A percentile compares a stretch with the other conserved stretches of the same genome.
phyloP scores from a whole-genome alignment of 2,113 vertebrate genomes.

The Brienomyrus longianalis region DNA sequence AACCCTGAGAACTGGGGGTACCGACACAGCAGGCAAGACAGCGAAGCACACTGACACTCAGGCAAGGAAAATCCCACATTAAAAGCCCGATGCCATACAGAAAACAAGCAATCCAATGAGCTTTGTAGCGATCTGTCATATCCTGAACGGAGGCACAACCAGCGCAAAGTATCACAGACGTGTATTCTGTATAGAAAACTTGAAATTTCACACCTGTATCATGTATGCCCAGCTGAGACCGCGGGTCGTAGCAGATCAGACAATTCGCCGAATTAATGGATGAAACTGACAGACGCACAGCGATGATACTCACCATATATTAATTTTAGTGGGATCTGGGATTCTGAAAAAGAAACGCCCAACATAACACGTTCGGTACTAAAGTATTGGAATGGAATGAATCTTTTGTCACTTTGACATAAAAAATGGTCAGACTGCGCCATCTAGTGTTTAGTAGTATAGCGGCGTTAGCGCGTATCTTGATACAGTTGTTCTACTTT shows the following conservation, averaged over 20 bases:
- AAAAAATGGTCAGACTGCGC: neutral
- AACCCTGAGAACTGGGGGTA: neutral
- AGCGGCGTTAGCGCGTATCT: neutral
- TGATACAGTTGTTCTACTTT: neutral
- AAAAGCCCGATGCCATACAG: neutral
- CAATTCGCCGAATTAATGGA: neutral
- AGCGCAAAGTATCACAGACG: neutral
- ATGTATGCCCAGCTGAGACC: neutral
- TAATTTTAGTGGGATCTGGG: conserved; percentile 60
- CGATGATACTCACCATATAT: conserved; percentile 56
- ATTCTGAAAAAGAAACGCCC: conserved; percentile 50
- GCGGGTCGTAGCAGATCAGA: neutral
- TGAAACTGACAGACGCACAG: neutral
- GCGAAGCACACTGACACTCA: neutral
- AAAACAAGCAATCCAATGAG: neutral
- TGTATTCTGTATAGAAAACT: neutral
- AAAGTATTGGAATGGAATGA: neutral
- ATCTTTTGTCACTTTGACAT: neutral
- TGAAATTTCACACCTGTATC: neutral
- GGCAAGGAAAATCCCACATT: neutral
- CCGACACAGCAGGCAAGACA: neutral
- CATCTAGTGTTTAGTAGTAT: neutral
- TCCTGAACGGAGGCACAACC: neutral
- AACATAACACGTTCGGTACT: neutral
- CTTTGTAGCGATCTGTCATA: no score